These are phyloP conservation scores for Neoitamus cyanurus DNA, from an alignment of 2,888 invertebrate genomes.

Conservation along the genomic window DNA sequence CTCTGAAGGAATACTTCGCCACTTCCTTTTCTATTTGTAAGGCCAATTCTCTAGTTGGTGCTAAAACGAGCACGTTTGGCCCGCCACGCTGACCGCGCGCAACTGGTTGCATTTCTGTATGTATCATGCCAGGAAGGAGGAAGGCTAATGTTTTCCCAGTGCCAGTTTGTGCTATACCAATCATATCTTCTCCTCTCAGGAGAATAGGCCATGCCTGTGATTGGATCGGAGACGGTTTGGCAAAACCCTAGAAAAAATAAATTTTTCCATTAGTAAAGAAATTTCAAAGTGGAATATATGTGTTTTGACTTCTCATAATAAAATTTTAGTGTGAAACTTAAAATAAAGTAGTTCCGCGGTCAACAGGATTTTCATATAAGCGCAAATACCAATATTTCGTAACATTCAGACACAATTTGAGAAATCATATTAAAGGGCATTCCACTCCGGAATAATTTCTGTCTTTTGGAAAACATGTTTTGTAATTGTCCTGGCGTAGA, in stretches of 20 bases:
- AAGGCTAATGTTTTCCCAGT: constrained; percentile 97
- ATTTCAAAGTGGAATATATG: too few relatives aligned
- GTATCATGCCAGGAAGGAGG: constrained; percentile 90
- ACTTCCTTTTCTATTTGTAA: constrained; percentile 93
- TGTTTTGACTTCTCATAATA: too few relatives aligned
- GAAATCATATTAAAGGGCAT: too few relatives aligned
- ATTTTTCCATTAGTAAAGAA: too few relatives aligned
- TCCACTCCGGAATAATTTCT: too few relatives aligned
- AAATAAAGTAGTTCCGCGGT: too few relatives aligned
- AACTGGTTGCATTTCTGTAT: constrained; percentile 87
- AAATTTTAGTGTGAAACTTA: too few relatives aligned
- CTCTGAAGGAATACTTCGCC: constrained; percentile 86
- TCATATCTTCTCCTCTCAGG: constrained; percentile 89
- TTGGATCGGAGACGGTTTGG: constrained; percentile 90
- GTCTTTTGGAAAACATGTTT: too few relatives aligned
- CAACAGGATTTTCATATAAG: too few relatives aligned
- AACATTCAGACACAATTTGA: too few relatives aligned
- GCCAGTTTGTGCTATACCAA: constrained; percentile 96
- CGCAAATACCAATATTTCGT: too few relatives aligned
- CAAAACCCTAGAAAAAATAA: constrained; percentile 75
- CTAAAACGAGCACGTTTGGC: constrained; percentile 88
- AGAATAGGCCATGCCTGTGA: constrained; percentile 95
- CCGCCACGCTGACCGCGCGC: constrained; percentile 79
- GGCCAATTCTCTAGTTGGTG: constrained; percentile 93
- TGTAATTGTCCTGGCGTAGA: too few relatives aligned